Evolutionary conservation across 2,797 vertebrate species (phyloP).

Genomic region (Tokudaia muenninki): DNA sequence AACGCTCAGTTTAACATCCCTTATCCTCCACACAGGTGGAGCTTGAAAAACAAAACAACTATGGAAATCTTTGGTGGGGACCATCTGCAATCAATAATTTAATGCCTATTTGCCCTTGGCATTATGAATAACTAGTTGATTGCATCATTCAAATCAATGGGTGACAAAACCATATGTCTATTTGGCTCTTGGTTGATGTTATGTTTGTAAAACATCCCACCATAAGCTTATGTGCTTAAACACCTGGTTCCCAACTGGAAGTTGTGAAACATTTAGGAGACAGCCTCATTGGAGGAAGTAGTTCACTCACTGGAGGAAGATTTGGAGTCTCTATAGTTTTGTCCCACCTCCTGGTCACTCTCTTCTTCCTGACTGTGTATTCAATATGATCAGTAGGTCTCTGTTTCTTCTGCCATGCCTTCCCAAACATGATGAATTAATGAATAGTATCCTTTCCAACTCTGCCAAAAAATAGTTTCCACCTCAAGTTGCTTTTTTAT

Average conservation of each 20-base stretch:
- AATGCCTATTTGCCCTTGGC: not conserved
- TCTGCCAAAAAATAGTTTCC: too few species aligned
- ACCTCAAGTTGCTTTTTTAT: not conserved
- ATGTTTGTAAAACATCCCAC: not conserved
- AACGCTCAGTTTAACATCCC: not conserved
- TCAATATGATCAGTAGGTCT: not conserved
- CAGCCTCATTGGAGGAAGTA: not conserved
- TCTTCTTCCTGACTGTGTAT: not conserved
- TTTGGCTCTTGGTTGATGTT: not conserved
- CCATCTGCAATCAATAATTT: not conserved
- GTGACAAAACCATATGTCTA: not conserved
- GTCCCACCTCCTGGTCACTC: not conserved
- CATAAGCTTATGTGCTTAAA: not conserved
- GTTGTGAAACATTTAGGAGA: not conserved
- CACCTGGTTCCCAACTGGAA: not conserved
- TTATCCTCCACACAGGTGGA: not conserved
- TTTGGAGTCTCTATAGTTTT: not conserved
- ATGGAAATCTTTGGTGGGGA: not conserved
- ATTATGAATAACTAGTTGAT: not conserved
- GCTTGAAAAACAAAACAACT: not conserved
- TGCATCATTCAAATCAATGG: not conserved
- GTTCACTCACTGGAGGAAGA: not conserved
- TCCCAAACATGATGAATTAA: too few species aligned
- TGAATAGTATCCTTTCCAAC: not conserved
- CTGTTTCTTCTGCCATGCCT: not conserved